Conservation (phyloP, 2,113 vertebrate genomes). For the Carassius gibelio region DNA sequence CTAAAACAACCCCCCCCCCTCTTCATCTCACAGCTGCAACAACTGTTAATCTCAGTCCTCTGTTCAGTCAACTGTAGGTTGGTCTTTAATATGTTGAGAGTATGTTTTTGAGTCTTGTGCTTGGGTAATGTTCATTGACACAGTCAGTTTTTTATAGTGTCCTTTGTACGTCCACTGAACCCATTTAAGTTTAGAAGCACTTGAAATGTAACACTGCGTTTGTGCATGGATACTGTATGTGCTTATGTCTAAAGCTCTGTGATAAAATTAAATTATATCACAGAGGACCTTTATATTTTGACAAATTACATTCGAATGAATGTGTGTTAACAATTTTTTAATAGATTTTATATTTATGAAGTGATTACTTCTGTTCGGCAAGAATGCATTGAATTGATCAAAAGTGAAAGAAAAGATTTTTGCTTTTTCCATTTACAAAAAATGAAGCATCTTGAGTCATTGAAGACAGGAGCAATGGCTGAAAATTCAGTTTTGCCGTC, state of each 20-base stretch:
- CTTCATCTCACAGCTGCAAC: background rate
- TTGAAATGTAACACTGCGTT: background rate
- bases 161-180: background rate
- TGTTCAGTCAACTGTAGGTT: background rate
- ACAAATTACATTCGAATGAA: background rate
- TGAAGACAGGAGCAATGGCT: background rate
- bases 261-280: background rate
- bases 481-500: background rate
- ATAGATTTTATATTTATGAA: background rate
- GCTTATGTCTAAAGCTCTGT: background rate
- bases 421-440: too few species aligned
- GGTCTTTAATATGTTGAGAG: background rate
- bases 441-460: background rate
- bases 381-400: background rate
- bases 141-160: background rate
- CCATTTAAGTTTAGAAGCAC: background rate
- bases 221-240: background rate
- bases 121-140: background rate
- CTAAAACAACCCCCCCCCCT: conserved; percentile 31
- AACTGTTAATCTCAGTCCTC: background rate
- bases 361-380: background rate
- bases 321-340: background rate
- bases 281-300: background rate
- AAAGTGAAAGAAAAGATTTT: too few species aligned
- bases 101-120: background rate